Evolutionary conservation across 2,888 invertebrate species (phyloP).

Genomic region (Drosophila mimetica): DNA sequence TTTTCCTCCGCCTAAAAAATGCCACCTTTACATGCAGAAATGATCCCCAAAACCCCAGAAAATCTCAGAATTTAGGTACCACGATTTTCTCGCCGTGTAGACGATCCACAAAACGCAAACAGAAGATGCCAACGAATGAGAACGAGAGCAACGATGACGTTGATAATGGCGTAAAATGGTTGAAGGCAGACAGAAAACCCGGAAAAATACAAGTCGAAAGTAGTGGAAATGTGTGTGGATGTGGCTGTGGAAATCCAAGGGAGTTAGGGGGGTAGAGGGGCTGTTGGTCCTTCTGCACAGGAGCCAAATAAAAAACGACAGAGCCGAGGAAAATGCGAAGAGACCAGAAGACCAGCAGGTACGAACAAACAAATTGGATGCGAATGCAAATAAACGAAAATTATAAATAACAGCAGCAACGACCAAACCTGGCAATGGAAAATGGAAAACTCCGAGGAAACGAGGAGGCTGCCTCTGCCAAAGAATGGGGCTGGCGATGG

Average conservation of each 20-base stretch:
- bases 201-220: constrained; percentile 33
- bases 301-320: constrained; percentile 58
- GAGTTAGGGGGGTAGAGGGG: no score
- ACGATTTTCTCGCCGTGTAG: constrained; percentile 19
- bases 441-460: constrained; percentile 33
- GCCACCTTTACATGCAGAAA: not conserved
- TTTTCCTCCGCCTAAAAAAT: no score
- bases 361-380: constrained; percentile 80
- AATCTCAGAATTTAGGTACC: not conserved
- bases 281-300: constrained; percentile 21
- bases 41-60: accelerated
- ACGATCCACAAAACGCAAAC: constrained; percentile 36
- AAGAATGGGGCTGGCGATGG: constrained; percentile 10
- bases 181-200: constrained; percentile 40
- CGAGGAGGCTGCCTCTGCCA: constrained; percentile 8
- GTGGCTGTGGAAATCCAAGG: constrained; percentile 21
- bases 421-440: constrained; percentile 29
- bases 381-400: constrained; percentile 82
- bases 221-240: constrained; percentile 29
- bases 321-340: constrained; percentile 21
- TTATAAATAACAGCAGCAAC: constrained; percentile 76
- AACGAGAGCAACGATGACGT: constrained; percentile 64
- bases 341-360: constrained; percentile 28
- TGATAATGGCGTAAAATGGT: constrained; percentile 77
- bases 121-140: constrained; percentile 62